Percentiles rank a stretch among this genome's conserved stretches.
phyloP scores from a whole-genome alignment of 2,888 invertebrate genomes.

The Nemurella pictetii region DNA sequence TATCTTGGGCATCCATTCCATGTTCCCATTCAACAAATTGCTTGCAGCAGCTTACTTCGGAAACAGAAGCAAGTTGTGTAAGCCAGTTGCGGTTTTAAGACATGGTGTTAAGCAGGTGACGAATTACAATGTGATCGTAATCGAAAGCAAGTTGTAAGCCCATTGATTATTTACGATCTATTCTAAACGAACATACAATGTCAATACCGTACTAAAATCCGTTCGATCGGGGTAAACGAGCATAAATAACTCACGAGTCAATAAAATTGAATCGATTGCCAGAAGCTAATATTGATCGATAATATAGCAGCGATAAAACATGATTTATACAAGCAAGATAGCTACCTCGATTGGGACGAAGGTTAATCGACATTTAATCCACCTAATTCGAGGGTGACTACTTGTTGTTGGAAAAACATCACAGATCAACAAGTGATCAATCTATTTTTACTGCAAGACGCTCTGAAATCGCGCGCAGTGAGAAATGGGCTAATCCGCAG shows the following conservation, averaged over 20 bases:
- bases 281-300: background rate
- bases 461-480: background rate
- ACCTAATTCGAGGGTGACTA: background rate
- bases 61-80: too few relatives aligned
- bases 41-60: too few relatives aligned
- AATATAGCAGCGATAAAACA: background rate
- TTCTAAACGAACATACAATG: background rate
- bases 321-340: background rate
- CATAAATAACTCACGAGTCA: background rate
- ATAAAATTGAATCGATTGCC: background rate
- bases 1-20: too few relatives aligned
- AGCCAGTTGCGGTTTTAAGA: too few relatives aligned
- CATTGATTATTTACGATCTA: background rate
- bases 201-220: background rate
- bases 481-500: background rate
- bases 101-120: too few relatives aligned
- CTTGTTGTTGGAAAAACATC: background rate
- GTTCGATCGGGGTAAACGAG: background rate
- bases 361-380: background rate
- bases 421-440: background rate
- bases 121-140: too few relatives aligned
- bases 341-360: background rate
- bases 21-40: too few relatives aligned
- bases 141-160: too few relatives aligned
- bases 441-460: background rate